Percentiles rank a stretch among this genome's conserved stretches.
phyloP scores from a whole-genome alignment of 92 coral and sea anemone species.

The Diadumene lineata region DNA sequence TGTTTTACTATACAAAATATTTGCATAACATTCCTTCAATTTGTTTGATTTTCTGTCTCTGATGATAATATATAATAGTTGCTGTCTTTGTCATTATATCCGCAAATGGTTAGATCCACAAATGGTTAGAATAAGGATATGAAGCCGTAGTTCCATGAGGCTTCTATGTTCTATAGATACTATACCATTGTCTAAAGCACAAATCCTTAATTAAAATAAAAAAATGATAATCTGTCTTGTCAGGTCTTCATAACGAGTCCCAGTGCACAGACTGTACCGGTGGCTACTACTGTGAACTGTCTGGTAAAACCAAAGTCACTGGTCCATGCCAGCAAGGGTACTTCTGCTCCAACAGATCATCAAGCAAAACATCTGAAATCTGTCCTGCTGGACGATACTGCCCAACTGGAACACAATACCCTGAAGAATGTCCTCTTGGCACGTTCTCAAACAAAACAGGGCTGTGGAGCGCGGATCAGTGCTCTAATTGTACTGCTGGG shows the following conservation, averaged over 20 bases:
- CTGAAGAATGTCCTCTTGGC: conserved; percentile 80
- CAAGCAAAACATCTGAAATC: conserved; percentile 38
- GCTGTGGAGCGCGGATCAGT: conserved; percentile 72
- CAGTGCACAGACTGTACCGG: conserved; percentile 88
- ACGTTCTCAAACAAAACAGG: conserved; percentile 85
- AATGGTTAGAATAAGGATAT: too few species aligned
- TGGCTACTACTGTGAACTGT: conserved; percentile 73
- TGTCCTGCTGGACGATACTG: conserved; percentile 93
- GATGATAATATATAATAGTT: too few species aligned
- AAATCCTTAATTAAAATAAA: too few species aligned
- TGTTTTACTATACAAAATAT: too few species aligned
- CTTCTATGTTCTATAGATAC: too few species aligned
- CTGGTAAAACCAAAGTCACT: conserved; percentile 80
- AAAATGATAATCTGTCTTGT: background rate
- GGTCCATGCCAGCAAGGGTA: conserved; percentile 82
- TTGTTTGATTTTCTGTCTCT: too few species aligned
- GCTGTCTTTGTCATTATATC: too few species aligned
- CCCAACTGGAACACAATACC: conserved; percentile 76
- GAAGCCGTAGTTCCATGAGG: too few species aligned
- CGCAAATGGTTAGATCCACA: too few species aligned
- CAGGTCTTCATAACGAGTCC: conserved; percentile 83
- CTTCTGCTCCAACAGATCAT: conserved; percentile 73
- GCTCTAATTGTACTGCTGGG: conserved; percentile 91
- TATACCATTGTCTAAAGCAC: too few species aligned
- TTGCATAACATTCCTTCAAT: too few species aligned